These are phyloP conservation scores for Phania funesta DNA, from an alignment of 2,888 invertebrate genomes.

Conservation along the genomic window DNA sequence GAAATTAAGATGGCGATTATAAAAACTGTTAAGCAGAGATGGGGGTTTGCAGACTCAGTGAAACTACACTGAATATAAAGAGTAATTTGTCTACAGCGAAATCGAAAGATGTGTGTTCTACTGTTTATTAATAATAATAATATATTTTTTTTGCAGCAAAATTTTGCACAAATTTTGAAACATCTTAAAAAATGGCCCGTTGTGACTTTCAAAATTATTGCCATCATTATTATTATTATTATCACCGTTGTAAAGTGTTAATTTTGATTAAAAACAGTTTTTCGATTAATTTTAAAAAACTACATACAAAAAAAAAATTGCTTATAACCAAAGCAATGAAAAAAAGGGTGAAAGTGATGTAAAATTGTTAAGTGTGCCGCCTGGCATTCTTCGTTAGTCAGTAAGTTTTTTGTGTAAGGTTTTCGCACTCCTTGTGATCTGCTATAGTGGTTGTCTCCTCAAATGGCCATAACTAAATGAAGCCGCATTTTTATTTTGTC, in stretches of 20 bases:
- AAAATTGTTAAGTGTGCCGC: constrained; percentile 54
- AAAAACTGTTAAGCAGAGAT: too few species aligned
- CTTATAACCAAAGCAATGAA: not conserved
- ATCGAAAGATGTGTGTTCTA: too few species aligned
- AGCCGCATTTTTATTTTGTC: constrained; percentile 22
- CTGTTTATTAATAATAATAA: too few species aligned
- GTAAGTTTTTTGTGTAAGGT: not conserved
- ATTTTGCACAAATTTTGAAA: constrained; percentile 37
- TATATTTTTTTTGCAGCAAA: not conserved
- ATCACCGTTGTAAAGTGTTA: not conserved
- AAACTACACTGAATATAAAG: too few species aligned
- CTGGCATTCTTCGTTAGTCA: constrained; percentile 31
- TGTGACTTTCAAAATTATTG: constrained; percentile 57
- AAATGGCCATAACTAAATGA: constrained; percentile 50
- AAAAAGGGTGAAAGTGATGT: constrained; percentile 63
- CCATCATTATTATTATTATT: constrained; percentile 18
- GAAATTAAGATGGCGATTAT: too few species aligned
- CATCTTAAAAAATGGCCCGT: constrained; percentile 38
- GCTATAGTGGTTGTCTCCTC: constrained; percentile 24
- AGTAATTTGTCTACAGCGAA: too few species aligned
- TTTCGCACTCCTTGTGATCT: not conserved
- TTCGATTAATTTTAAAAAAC: too few species aligned
- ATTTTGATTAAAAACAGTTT: not conserved
- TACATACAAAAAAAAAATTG: not conserved
- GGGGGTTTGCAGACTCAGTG: too few species aligned